Percentiles rank a stretch among this genome's conserved stretches.
These are phyloP conservation scores for Phataginus tetradactyla DNA, from an alignment of 2,797 vertebrate genomes.

Conservation along the genomic window DNA sequence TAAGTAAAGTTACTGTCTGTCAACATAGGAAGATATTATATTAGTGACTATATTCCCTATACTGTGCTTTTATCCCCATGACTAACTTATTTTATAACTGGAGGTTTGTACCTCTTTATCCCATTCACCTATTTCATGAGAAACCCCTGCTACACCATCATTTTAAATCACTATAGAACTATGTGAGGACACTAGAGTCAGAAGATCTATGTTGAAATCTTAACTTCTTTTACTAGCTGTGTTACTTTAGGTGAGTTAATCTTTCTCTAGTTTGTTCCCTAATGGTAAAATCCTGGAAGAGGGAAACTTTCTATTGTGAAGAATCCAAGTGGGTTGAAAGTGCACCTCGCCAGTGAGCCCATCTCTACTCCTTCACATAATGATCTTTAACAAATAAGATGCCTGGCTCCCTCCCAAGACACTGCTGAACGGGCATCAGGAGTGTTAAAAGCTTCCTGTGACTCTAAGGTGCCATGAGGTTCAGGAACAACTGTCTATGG, in stretches of 20 bases:
- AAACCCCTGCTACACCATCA: no score
- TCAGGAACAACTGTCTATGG: not conserved
- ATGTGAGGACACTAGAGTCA: not conserved
- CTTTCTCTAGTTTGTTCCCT: not conserved
- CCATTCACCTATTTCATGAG: no score
- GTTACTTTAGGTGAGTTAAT: not conserved
- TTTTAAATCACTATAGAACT: slow-evolving; percentile 32
- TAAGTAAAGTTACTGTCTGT: no score
- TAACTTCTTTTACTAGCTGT: slow-evolving; percentile 6
- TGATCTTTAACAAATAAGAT: not conserved
- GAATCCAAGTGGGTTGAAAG: not conserved
- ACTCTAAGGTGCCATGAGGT: not conserved
- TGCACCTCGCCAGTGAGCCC: not conserved
- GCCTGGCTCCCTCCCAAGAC: not conserved
- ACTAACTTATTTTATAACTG: no score
- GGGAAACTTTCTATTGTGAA: not conserved
- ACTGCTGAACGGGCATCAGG: not conserved
- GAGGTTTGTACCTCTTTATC: no score
- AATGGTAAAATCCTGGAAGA: slow-evolving; percentile 16
- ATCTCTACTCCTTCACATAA: not conserved
- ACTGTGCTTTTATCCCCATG: no score
- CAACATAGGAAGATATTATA: no score
- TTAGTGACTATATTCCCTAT: no score
- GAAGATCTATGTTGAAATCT: not conserved
- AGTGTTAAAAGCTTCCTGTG: not conserved